phyloP scores from a whole-genome alignment of 2,113 vertebrate genomes.

The Perognathus longimembris region DNA sequence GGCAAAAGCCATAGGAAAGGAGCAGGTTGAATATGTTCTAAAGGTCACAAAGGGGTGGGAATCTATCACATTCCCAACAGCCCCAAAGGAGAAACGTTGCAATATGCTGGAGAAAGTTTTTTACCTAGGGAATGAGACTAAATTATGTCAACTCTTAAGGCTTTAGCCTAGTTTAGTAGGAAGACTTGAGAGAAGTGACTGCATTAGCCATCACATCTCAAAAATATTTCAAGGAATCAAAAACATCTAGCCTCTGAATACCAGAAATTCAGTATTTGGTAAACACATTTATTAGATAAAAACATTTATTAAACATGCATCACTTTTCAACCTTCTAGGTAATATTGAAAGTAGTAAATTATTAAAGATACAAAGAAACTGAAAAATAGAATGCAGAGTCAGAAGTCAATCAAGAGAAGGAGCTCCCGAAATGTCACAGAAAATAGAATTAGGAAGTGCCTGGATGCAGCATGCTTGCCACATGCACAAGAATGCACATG shows the following conservation, averaged over 20 bases:
- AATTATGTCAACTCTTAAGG: neutral
- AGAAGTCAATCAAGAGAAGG: neutral
- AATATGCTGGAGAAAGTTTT: neutral
- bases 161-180: neutral
- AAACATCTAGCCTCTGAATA: neutral
- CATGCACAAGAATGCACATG: neutral
- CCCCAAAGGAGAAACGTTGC: neutral
- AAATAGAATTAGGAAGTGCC: constrained; percentile 29
- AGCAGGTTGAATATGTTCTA: neutral
- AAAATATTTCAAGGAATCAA: constrained; percentile 40
- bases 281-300: neutral
- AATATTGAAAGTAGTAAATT: neutral
- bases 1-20: neutral
- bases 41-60: neutral
- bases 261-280: constrained; percentile 25
- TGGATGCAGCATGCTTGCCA: neutral
- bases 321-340: too few relatives aligned
- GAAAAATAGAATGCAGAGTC: neutral
- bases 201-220: neutral
- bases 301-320: neutral
- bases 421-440: neutral
- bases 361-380: neutral
- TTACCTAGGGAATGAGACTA: neutral
- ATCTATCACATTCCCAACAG: neutral
- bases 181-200: neutral